phyloP scores from a whole-genome alignment of 2,888 invertebrate species.

The Pseudolycoriella hygida region DNA sequence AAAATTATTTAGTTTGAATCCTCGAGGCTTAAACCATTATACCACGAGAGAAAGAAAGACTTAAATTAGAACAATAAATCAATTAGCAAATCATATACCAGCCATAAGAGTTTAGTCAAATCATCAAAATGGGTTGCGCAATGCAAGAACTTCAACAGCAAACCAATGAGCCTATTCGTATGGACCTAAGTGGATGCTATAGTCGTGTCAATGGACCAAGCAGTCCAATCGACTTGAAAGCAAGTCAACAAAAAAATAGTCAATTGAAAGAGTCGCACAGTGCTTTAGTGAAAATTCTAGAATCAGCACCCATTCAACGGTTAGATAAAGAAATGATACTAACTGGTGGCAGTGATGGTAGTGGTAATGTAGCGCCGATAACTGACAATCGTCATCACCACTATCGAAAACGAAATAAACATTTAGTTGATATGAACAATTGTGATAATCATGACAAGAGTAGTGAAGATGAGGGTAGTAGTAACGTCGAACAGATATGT shows the following conservation, averaged over 20 bases:
- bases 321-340: conserved; percentile 4
- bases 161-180: neutral
- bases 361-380: conserved; percentile 1
- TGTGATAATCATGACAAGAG: conserved; percentile 4
- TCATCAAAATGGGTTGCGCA: conserved; percentile 28
- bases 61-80: neutral
- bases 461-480: conserved; percentile 5
- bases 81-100: no score
- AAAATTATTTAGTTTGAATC: no score
- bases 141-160: conserved; percentile 19
- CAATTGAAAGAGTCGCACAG: conserved; percentile 42
- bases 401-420: conserved; percentile 6
- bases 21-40: neutral
- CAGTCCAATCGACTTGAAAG: conserved; percentile 12
- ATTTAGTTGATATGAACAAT: conserved; percentile 2
- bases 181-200: neutral
- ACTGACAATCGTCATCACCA: conserved; percentile 6
- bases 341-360: neutral
- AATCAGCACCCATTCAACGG: conserved; percentile 28
- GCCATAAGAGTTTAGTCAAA: no score
- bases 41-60: conserved; percentile 4
- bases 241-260: conserved; percentile 14
- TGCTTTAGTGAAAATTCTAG: conserved; percentile 45
- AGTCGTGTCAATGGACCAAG: neutral
- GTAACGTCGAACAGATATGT: conserved; percentile 13